These are phyloP conservation scores for Dusona sp. DNA, from an alignment of 2,888 invertebrate species.

Conservation along the genomic window DNA sequence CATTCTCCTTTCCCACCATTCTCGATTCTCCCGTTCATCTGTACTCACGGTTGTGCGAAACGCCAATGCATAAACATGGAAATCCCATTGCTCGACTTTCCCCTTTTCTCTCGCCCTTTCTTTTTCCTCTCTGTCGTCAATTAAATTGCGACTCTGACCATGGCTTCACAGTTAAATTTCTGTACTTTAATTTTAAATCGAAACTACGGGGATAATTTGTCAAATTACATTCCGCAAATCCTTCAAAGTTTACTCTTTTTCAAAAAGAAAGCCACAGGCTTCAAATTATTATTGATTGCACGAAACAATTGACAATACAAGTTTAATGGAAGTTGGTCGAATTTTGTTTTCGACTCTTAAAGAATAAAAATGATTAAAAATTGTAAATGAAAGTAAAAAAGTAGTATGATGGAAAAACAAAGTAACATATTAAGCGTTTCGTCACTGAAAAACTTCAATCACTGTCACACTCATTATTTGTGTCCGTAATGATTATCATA, in stretches of 20 bases:
- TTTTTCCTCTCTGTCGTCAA: neutral
- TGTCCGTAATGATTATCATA: neutral
- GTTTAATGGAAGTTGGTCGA: neutral
- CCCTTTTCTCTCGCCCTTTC: neutral
- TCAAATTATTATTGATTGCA: neutral
- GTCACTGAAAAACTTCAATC: neutral
- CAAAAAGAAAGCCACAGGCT: neutral
- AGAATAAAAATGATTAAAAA: neutral
- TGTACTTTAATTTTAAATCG: conserved; percentile 1
- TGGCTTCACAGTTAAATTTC: conserved; percentile 13
- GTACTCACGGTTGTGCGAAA: conserved; percentile 49
- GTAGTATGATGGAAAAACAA: neutral
- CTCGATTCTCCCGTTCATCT: conserved; percentile 36
- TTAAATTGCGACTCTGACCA: conserved; percentile 4
- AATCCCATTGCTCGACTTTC: conserved; percentile 29
- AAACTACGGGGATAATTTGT: neutral
- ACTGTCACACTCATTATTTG: neutral
- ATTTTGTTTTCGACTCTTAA: neutral
- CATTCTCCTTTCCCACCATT: conserved; percentile 56
- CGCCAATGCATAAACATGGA: conserved; percentile 63
- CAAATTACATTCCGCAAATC: conserved; percentile 4
- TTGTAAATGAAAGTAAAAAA: neutral
- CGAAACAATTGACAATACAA: neutral
- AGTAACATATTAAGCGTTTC: neutral
- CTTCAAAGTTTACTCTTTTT: neutral